A percentile compares a stretch with the other conserved stretches of the same genome.
Evolutionary conservation across 2,113 vertebrate genomes (phyloP).

Genomic region (Rhipidura dahli): DNA sequence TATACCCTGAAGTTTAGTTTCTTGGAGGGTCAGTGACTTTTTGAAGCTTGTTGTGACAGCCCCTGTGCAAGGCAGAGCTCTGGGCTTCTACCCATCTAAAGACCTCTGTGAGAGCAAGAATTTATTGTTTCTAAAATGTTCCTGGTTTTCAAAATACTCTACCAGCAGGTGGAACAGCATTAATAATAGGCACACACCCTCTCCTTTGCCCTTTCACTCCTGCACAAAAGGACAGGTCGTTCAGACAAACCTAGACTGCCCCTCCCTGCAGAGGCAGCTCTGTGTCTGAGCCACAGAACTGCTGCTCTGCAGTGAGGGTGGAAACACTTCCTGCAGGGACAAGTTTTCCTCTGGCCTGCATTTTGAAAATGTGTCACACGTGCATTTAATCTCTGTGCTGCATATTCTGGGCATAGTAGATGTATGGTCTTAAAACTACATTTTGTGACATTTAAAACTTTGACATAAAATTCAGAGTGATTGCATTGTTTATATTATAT

Average conservation of each 20-base stretch:
- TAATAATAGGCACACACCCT: rapidly evolving
- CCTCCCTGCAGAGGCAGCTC: background rate
- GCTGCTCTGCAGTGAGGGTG: background rate
- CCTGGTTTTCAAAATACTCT: background rate
- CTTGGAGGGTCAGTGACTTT: background rate
- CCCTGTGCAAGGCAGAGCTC: background rate
- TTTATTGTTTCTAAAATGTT: background rate
- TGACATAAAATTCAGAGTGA: background rate
- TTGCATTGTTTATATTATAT: background rate
- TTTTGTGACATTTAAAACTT: background rate
- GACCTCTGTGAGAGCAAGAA: background rate
- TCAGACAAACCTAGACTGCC: rapidly evolving
- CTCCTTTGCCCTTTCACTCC: background rate
- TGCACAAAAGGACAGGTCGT: rapidly evolving
- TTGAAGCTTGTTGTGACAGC: background rate
- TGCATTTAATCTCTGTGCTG: background rate
- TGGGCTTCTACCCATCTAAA: background rate
- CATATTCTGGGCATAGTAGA: background rate
- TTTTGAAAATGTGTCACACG: background rate
- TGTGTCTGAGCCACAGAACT: background rate
- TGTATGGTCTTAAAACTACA: background rate
- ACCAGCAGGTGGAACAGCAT: background rate
- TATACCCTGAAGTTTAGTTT: background rate
- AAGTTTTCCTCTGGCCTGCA: background rate
- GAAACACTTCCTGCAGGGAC: background rate